Base-by-base conservation (phyloP, 2,888 invertebrate genomes). In the Gnatocerus cornutus region DNA sequence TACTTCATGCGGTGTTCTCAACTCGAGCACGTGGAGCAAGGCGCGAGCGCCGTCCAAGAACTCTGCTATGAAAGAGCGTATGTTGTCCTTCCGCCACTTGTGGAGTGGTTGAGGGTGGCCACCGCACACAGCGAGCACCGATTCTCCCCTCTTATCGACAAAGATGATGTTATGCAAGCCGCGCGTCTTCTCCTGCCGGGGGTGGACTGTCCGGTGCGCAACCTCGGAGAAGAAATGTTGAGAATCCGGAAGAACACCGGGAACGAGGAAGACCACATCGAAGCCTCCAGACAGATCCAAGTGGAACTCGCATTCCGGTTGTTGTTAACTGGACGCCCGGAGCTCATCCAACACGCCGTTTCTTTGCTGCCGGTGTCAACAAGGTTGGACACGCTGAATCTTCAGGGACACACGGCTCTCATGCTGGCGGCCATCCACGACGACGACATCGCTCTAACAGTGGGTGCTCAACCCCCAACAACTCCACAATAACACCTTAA, bases 1-100 rank as follows among this genome's bases (percentile, higher is more conserved):
- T 96, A 96, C 84, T 96, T 95, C 82, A 96, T 96, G 96, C 87
- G 95, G 50, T 96, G 96, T 84, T 95, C 95, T 0, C 96, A 94
- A 88, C 89, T 92, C 75, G 83, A 82, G 74, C 85, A 80, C 76
- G 84, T 82, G 21, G 83, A 81, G 77, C 80, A 83, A 73, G 78
- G 79, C 3, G 77, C 78, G 3, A 78, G 81, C 64, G 79, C 82
- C 1, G 80, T 84, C 37, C 83, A 84, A 75, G 93, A 93, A 77
- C 87, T 96, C 73, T 94, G 95, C 83, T 95, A 94, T 73, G 94
- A 94, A 85, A 88, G 96, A 59, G 95, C 95, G 0, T 96, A 95
- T 76, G 93, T 95, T 8, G 95, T 95, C 0, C 86, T 96, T 73
- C 96, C 96, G 0, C 96, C 96, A 8, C 86, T 97, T 69, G 92